Percentiles rank a stretch among this genome's conserved stretches.
These are phyloP conservation scores for Villa cingulata DNA, from an alignment of 2,888 invertebrate genomes.

Conservation along the genomic window DNA sequence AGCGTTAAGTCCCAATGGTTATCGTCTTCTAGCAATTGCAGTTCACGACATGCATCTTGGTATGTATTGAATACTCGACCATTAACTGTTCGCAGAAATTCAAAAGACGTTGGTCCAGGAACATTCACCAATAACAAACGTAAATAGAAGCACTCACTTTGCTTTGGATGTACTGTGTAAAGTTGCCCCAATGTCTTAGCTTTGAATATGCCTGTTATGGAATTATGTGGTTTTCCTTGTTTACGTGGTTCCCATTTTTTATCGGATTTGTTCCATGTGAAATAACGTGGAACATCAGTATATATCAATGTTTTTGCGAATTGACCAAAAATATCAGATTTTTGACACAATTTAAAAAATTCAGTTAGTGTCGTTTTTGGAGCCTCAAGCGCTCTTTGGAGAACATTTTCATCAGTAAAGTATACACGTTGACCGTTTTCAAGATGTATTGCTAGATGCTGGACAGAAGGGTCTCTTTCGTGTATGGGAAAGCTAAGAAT, in stretches of 20 bases:
- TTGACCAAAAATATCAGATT: constrained; percentile 5
- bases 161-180: too few species aligned
- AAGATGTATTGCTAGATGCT: neutral
- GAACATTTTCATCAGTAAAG: too few species aligned
- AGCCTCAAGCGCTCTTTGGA: neutral
- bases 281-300: too few species aligned
- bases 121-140: too few species aligned
- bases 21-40: neutral
- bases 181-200: too few species aligned
- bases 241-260: constrained; percentile 24
- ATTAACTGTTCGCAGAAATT: neutral
- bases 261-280: constrained; percentile 22
- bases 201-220: too few species aligned
- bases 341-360: neutral
- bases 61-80: constrained; percentile 15
- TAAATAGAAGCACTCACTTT: neutral
- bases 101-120: neutral
- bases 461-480: neutral
- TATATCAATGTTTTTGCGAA: too few species aligned
- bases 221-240: too few species aligned
- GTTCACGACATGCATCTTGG: neutral
- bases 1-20: constrained; percentile 12
- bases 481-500: too few species aligned
- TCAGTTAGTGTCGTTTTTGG: neutral
- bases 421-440: constrained; percentile 1